Base-by-base conservation (phyloP, 23 tunicate genomes). In the Halocynthia aurantium region DNA sequence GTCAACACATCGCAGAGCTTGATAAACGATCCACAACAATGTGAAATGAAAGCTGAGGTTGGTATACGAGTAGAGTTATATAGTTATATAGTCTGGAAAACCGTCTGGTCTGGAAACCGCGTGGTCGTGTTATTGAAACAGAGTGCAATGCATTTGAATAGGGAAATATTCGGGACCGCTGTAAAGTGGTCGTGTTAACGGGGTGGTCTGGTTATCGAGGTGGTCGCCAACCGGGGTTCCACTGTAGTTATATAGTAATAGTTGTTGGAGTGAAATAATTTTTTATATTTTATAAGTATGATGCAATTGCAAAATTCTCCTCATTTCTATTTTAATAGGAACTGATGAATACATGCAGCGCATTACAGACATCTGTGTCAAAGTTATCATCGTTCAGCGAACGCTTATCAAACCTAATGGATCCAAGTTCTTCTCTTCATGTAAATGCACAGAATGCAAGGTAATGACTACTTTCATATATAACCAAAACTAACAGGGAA, bases 1-100 rank as follows among this genome's bases (percentile, higher is more conserved):
- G 8, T 69, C 50, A 20, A 69, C 54, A 19, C 55, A 40, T 61
- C 20, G 53, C 51, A 66, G 55, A 31, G 71, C 11, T 7, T 68
- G 51, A 50, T 77, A 22, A 77, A 77, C 18, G 81, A 84, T 56
- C 88, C 88, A 20, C 82, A 81, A 18, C 84, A 58, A 67, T 69
- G 82, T 55, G 71, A 62, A 31, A 54, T 77, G 18, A 77, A 77
- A 67, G 50, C 71, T 8, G 76, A 84, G 82, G 86, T 81, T 21
- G 21, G 78, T 22, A 64, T 31, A 31, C 44, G 44, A 31, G 44
- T 31, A 31, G 44, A 31, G 44, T 31, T 31, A 4, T 31, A 31
- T 1, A 31, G 44, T 31, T 31, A 31, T 31, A 31, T 1, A n/a
- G n/a, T n/a, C n/a, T n/a, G n/a, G n/a, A n/a, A n/a, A n/a, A n/a